Base-by-base conservation (phyloP, 2,797 vertebrate genomes). In the Hoplostethus mediterraneus region DNA sequence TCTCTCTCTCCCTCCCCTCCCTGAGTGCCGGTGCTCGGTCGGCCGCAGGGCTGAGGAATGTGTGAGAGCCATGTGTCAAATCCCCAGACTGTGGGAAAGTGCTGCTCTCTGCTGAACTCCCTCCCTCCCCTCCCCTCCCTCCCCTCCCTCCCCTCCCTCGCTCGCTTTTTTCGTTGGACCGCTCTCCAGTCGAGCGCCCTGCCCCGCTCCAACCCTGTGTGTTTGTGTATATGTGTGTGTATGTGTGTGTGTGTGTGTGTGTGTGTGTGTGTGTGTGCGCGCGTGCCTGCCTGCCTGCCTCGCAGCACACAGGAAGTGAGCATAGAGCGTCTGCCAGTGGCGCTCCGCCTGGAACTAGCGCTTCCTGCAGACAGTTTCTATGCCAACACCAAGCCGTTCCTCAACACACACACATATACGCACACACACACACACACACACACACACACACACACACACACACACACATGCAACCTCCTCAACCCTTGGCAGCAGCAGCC, bases 61-160 rank as follows among this genome's bases (percentile, higher is more conserved):
- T 97, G 96, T 95, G 95, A 97, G 95, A 96, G 95, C 97, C 97
- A 96, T 97, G 97, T 97, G 97, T 97, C 96, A 96, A 96, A 95
- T 95, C 96, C 96, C 96, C 95, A 95, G 96, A 97, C 97, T 97
- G 97, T 98, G 97, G 97, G 97, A 98, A 99, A 97, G 95, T 95
- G 96, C 96, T 96, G 97, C 97, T 97, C 96, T 95, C 95, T 94
- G 91, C 91, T 95, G 94, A 95, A 95, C 95, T 94, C 93, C 89
- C 87, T 85, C 87, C 86, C 79, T 47, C 64, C 62, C 81, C 84
- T 61, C 31, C 14, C 62, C 81, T 85, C 63, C 31, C 14, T 76
- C 71, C 45, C 59, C n/a, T n/a, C n/a, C n/a, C n/a, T n/a, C 79
- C 81, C 87, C 77, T 83, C 88, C 76, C 87, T 89, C 57, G 47